Conservation (phyloP, 2,888 invertebrate genomes). For the Thera obeliscata region DNA sequence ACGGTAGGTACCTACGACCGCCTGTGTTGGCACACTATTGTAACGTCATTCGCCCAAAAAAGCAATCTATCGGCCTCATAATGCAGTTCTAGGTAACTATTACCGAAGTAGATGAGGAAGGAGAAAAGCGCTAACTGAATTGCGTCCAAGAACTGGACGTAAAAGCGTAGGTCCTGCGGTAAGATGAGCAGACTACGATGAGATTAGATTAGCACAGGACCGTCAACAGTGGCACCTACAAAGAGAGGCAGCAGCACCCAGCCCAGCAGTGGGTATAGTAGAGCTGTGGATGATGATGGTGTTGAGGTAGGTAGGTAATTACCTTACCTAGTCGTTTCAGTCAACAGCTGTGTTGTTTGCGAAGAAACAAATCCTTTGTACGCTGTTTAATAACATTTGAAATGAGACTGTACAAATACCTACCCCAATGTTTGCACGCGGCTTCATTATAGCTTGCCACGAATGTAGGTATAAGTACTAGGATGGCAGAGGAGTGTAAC, state of each 20-base stretch:
- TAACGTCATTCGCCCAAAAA: conserved; percentile 17
- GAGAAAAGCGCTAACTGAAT: too few relatives aligned
- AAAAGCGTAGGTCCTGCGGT: too few relatives aligned
- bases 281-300: too few relatives aligned
- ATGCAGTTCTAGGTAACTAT: background rate
- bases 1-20: too few relatives aligned
- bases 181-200: too few relatives aligned
- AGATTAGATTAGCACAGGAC: too few relatives aligned
- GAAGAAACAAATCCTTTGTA: conserved; percentile 43
- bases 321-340: conserved; percentile 1
- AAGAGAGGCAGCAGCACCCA: too few relatives aligned
- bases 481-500: background rate
- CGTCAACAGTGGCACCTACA: too few relatives aligned
- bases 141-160: too few relatives aligned
- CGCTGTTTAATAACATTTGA: conserved; percentile 40
- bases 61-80: conserved; percentile 31
- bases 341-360: conserved; percentile 29
- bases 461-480: conserved; percentile 1
- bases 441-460: conserved; percentile 42
- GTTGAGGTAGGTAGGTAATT: conserved; percentile 9
- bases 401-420: conserved; percentile 44
- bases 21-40: too few relatives aligned
- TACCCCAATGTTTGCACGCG: conserved; percentile 39
- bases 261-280: too few relatives aligned
- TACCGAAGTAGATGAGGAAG: too few relatives aligned